Evolutionary conservation across 1,140 invertebrate genomes (phyloP).

Genomic region (silkworm (Bombyx mori)): ASM3026992v2 NC_085110.1:15617501-15618000

Average conservation of each 20-base stretch:
- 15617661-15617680: too few species aligned
- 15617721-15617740: not conserved
- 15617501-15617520: too few species aligned
- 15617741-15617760: not conserved
- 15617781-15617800: constrained; percentile 69
- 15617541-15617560: too few species aligned
- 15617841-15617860: constrained; percentile 60
- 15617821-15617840: constrained; percentile 63
- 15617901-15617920: constrained; percentile 66
- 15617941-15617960: constrained; percentile 74
- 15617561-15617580: too few species aligned
- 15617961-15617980: constrained; percentile 59
- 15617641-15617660: too few species aligned
- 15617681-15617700: too few species aligned
- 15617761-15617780: constrained; percentile 59
- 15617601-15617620: too few species aligned
- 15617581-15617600: too few species aligned
- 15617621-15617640: too few species aligned
- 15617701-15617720: not conserved
- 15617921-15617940: constrained; percentile 60
- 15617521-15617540: too few species aligned
- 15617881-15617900: constrained; percentile 64
- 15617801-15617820: constrained; percentile 63
- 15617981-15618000: constrained; percentile 5
- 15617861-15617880: constrained; percentile 67